These are phyloP conservation scores for Dusona sp. DNA, from an alignment of 2,888 invertebrate species.

Conservation along the genomic window DNA sequence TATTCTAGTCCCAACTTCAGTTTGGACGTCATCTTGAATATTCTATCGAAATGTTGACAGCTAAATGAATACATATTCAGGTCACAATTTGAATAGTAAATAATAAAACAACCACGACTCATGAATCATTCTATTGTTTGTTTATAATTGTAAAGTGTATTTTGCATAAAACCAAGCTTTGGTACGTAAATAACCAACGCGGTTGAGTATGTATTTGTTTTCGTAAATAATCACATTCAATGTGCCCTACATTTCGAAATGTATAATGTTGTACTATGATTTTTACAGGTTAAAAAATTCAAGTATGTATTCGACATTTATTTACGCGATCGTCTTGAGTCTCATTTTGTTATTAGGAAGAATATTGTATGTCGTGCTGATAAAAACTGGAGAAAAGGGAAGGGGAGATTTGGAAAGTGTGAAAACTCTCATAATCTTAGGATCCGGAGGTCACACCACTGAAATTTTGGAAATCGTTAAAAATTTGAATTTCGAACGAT, in stretches of 20 bases:
- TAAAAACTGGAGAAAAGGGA: conserved; percentile 63
- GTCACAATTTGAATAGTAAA: not conserved
- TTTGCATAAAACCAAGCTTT: not conserved
- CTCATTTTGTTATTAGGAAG: conserved; percentile 65
- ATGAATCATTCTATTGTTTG: not conserved
- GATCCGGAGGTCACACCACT: conserved; percentile 97
- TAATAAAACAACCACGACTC: not conserved
- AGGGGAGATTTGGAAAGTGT: conserved; percentile 58
- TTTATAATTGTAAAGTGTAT: not conserved
- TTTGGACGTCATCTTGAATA: conserved; percentile 10
- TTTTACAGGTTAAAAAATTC: conserved; percentile 54
- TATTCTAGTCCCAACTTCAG: not conserved
- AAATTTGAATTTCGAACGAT: conserved; percentile 88
- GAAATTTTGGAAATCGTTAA: conserved; percentile 93
- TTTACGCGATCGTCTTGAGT: conserved; percentile 13
- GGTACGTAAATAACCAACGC: not conserved
- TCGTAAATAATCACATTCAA: not conserved
- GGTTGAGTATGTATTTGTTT: conserved; percentile 14
- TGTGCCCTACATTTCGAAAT: not conserved
- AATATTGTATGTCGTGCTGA: conserved; percentile 73
- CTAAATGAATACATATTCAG: not conserved
- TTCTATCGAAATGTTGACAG: conserved; percentile 3
- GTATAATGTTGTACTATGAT: conserved; percentile 4
- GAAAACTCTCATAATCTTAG: conserved; percentile 88
- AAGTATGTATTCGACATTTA: conserved; percentile 47